Percentiles rank a stretch among this genome's conserved stretches.
phyloP scores from a whole-genome alignment of 2,888 invertebrate genomes.

The Drepana falcataria region DNA sequence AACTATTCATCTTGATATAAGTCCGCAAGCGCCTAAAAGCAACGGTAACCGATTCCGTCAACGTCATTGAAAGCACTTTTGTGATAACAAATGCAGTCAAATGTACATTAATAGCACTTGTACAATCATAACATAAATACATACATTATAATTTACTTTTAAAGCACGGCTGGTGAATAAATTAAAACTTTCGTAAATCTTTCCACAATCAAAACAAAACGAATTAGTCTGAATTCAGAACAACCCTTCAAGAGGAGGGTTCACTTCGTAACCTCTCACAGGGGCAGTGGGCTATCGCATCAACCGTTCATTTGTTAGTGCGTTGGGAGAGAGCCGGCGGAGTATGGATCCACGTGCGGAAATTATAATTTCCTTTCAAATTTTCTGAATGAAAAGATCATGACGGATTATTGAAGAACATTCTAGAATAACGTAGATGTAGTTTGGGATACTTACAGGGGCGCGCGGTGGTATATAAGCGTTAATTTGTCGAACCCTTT shows the following conservation, averaged over 20 bases:
- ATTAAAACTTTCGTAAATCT: conserved; percentile 15
- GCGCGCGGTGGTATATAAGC: conserved; percentile 62
- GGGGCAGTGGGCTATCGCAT: conserved; percentile 79
- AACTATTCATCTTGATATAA: too few species aligned
- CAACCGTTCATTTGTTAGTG: conserved; percentile 70
- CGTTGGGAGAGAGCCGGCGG: conserved; percentile 49
- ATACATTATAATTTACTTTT: background rate
- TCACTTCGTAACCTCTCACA: conserved; percentile 64
- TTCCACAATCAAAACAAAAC: conserved; percentile 30
- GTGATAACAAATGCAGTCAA: too few species aligned
- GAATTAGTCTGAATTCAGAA: conserved; percentile 48
- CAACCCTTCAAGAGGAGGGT: conserved; percentile 61
- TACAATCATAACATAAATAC: background rate
- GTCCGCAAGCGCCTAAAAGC: too few species aligned
- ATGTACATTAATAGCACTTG: too few species aligned
- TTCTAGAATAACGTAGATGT: conserved; percentile 5
- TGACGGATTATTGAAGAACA: conserved; percentile 3
- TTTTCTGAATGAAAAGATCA: conserved; percentile 36
- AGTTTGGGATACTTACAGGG: conserved; percentile 59
- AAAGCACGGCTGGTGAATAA: too few species aligned
- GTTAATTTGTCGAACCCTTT: conserved; percentile 36
- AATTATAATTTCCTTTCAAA: conserved; percentile 35
- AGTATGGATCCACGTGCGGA: conserved; percentile 67
- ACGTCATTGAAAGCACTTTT: too few species aligned
- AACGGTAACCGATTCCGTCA: too few species aligned